A percentile compares a stretch with the other conserved stretches of the same genome.
Conservation (phyloP, 2,797 vertebrate genomes). For the Microctenopoma stevenorrisi region DNA sequence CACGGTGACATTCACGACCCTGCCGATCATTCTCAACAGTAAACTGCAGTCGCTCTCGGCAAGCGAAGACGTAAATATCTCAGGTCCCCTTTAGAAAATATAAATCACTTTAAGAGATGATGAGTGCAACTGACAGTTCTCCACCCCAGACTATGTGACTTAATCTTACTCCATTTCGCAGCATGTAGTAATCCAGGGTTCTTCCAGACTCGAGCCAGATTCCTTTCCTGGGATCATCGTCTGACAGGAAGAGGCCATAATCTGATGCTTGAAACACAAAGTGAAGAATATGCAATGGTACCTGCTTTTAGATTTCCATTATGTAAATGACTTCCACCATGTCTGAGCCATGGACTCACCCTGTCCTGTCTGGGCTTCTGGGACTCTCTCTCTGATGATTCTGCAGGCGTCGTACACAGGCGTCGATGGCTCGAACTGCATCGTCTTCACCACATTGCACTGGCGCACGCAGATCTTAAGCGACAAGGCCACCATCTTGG, state of each 20-base stretch:
- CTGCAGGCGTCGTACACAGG: conserved; percentile 97
- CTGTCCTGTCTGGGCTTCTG: conserved; percentile 95
- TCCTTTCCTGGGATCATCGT: conserved; percentile 97
- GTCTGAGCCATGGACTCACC: conserved; percentile 77
- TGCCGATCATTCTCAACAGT: conserved; percentile 9
- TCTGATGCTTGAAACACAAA: conserved; percentile 89
- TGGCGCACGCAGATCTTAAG: conserved; percentile 98
- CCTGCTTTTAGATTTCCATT: conserved; percentile 23
- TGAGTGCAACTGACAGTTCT: conserved; percentile 42
- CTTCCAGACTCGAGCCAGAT: conserved; percentile 98
- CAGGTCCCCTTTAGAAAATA: conserved; percentile 28
- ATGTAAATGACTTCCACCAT: conserved; percentile 23
- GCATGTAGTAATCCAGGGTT: conserved; percentile 99
- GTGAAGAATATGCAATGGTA: conserved; percentile 30
- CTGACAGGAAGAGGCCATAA: conserved; percentile 96
- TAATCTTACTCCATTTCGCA: conserved; percentile 93
- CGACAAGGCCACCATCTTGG: conserved; percentile 96
- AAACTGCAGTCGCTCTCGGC: conserved; percentile 32
- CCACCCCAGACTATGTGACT: conserved; percentile 43
- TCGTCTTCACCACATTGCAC: conserved; percentile 99
- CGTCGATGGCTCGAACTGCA: conserved; percentile 98
- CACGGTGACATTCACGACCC: conserved; percentile 20
- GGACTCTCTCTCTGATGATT: conserved; percentile 95
- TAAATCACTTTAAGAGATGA: conserved; percentile 42
- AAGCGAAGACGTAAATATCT: conserved; percentile 37